Evolutionary conservation across 2,888 invertebrate genomes (phyloP).

Genomic region (Crepidodera aurea): DNA sequence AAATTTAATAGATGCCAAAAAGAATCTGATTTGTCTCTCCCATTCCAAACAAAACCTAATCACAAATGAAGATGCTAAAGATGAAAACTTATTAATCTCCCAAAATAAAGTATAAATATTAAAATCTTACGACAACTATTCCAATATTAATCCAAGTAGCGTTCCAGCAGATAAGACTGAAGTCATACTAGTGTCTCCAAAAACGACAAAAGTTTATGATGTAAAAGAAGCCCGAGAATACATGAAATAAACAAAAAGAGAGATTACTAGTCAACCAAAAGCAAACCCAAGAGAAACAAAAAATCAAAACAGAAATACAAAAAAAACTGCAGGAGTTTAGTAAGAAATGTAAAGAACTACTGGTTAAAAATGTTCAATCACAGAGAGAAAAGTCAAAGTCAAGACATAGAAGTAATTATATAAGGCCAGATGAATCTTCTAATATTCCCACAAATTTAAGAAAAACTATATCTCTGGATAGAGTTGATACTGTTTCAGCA

Average conservation of each 20-base stretch:
- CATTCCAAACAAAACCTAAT: conserved; percentile 35
- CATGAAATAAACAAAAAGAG: conserved; percentile 66
- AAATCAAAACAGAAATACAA: conserved; percentile 54
- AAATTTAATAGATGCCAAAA: conserved; percentile 52
- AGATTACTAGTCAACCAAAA: conserved; percentile 59
- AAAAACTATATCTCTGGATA: conserved; percentile 14
- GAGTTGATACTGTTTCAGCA: neutral
- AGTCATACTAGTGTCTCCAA: conserved; percentile 32
- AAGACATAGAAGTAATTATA: conserved; percentile 38
- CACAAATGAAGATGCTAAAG: conserved; percentile 9
- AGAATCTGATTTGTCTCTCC: conserved; percentile 25
- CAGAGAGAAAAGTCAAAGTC: conserved; percentile 52
- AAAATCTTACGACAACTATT: conserved; percentile 44
- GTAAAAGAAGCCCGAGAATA: conserved; percentile 64
- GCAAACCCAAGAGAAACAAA: conserved; percentile 54
- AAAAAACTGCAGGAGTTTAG: conserved; percentile 62
- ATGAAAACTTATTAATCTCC: conserved; percentile 28
- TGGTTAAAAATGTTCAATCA: conserved; percentile 59
- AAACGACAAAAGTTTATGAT: conserved; percentile 59
- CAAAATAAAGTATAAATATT: conserved; percentile 44
- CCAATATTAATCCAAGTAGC: conserved; percentile 28
- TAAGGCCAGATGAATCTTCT: conserved; percentile 28
- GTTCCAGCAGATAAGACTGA: conserved; percentile 18
- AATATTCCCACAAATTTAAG: neutral
- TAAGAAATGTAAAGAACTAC: conserved; percentile 60